Evolutionary conservation across 2,113 vertebrate species (phyloP).

Genomic region (Gymnogyps californianus): DNA sequence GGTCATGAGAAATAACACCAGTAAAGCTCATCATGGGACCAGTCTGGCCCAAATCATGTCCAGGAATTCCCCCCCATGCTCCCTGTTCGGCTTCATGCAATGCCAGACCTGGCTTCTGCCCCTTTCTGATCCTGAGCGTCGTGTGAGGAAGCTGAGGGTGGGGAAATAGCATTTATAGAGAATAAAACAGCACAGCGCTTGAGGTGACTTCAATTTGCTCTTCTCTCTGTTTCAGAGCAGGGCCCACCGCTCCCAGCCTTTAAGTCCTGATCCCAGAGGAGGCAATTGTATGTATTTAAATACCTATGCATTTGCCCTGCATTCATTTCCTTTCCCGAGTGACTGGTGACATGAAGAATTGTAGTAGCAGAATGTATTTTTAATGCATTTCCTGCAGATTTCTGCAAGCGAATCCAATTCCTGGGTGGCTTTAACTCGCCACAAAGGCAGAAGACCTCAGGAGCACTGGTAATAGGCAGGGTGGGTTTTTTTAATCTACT

Average conservation of each 20-base stretch:
- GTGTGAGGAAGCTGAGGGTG: neutral
- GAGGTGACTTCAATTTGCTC: slow-evolving; percentile 5
- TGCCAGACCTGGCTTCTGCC: neutral
- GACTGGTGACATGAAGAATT: slow-evolving; percentile 64
- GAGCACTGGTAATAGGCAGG: neutral
- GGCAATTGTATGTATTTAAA: slow-evolving; percentile 42
- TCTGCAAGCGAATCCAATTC: slow-evolving; percentile 58
- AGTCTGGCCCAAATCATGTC: neutral
- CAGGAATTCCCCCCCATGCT: neutral
- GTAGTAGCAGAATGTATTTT: slow-evolving; percentile 67
- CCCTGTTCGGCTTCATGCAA: neutral
- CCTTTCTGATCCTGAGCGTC: neutral
- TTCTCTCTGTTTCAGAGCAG: neutral
- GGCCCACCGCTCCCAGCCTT: slow-evolving; percentile 26
- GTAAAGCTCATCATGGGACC: neutral
- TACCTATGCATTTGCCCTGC: neutral
- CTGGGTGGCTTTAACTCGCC: slow-evolving; percentile 51
- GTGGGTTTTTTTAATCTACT: slow-evolving; percentile 8
- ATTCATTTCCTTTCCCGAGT: slow-evolving; percentile 48
- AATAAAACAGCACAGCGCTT: neutral
- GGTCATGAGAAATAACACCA: neutral
- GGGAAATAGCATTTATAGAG: neutral
- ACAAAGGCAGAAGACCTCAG: neutral
- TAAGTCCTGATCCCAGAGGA: slow-evolving; percentile 58
- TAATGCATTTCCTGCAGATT: slow-evolving; percentile 73